Percentiles rank a stretch among this genome's conserved stretches.
Evolutionary conservation across 2,797 vertebrate species (phyloP).

Genomic region (Argentina silus): DNA sequence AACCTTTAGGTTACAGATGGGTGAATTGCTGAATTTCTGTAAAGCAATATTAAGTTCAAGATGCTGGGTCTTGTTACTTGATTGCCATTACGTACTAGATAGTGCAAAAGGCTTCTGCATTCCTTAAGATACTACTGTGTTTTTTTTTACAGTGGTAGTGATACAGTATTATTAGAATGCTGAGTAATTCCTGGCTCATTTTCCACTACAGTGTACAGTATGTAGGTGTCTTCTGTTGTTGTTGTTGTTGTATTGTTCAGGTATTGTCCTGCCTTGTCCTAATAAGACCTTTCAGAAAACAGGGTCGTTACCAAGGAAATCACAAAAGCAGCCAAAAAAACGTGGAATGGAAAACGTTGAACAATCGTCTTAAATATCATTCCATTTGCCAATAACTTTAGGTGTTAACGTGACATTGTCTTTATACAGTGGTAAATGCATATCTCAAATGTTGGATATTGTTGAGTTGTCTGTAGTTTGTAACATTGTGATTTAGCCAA

Average conservation of each 20-base stretch:
- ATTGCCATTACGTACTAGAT: conserved; percentile 28
- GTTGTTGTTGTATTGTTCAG: conserved; percentile 29
- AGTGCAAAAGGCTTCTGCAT: conserved; percentile 41
- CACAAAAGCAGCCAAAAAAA: conserved; percentile 69
- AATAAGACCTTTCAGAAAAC: conserved; percentile 18
- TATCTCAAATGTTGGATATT: conserved; percentile 48
- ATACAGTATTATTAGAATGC: conserved; percentile 28
- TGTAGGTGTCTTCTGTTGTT: conserved; percentile 13
- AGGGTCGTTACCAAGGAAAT: conserved; percentile 15
- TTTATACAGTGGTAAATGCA: conserved; percentile 39
- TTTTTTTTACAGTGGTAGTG: neutral
- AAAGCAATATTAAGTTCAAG: conserved; percentile 20
- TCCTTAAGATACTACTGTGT: conserved; percentile 37
- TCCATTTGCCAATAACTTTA: conserved; percentile 74
- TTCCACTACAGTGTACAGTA: conserved; percentile 14
- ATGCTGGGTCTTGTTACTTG: conserved; percentile 29
- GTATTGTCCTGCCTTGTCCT: conserved; percentile 33
- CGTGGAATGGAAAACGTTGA: conserved; percentile 38
- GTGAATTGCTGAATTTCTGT: conserved; percentile 27
- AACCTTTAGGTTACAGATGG: conserved; percentile 26
- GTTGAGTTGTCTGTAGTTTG: conserved; percentile 44
- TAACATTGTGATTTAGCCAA: conserved; percentile 39
- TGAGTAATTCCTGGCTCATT: conserved; percentile 14
- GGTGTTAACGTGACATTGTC: conserved; percentile 55
- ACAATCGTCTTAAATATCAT: conserved; percentile 66